Conservation (phyloP, 2,113 vertebrate species). For the Diadophis punctatus region DNA sequence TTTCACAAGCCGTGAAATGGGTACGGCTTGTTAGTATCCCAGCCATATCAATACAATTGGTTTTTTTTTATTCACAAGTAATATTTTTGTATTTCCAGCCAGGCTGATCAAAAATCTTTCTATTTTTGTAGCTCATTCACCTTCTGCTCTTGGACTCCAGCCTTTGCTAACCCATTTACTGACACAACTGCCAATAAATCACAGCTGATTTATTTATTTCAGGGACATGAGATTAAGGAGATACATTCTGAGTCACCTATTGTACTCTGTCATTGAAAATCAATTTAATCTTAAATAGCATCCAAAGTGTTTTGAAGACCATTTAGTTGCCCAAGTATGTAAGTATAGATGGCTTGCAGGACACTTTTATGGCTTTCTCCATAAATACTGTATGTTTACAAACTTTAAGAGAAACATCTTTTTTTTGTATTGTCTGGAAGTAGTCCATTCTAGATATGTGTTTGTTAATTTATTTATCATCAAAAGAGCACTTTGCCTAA, state of each 20-base stretch:
- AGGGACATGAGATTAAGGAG: conserved; percentile 69
- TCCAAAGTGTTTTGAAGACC: conserved; percentile 63
- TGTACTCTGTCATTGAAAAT: conserved; percentile 65
- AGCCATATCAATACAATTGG: background rate
- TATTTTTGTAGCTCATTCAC: conserved; percentile 83
- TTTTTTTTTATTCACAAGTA: conserved; percentile 17
- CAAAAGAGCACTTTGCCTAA: conserved; percentile 82
- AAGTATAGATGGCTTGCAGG: conserved; percentile 74
- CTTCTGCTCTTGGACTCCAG: conserved; percentile 85
- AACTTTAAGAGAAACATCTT: conserved; percentile 64
- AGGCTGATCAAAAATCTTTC: conserved; percentile 63
- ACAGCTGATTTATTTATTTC: conserved; percentile 76
- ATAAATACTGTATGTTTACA: conserved; percentile 70
- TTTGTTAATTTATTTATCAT: conserved; percentile 85
- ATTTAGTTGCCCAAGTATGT: conserved; percentile 68
- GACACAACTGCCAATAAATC: conserved; percentile 88
- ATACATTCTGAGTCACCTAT: conserved; percentile 64
- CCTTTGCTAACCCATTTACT: conserved; percentile 84
- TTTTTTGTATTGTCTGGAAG: conserved; percentile 77
- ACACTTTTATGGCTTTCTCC: conserved; percentile 74
- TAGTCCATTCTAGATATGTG: conserved; percentile 72
- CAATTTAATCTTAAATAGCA: conserved; percentile 72
- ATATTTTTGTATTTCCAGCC: conserved; percentile 1
- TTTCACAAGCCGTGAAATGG: background rate
- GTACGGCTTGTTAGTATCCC: background rate